Conservation (phyloP, 2,113 vertebrate species). For the Pelmatolapia mariae region DNA sequence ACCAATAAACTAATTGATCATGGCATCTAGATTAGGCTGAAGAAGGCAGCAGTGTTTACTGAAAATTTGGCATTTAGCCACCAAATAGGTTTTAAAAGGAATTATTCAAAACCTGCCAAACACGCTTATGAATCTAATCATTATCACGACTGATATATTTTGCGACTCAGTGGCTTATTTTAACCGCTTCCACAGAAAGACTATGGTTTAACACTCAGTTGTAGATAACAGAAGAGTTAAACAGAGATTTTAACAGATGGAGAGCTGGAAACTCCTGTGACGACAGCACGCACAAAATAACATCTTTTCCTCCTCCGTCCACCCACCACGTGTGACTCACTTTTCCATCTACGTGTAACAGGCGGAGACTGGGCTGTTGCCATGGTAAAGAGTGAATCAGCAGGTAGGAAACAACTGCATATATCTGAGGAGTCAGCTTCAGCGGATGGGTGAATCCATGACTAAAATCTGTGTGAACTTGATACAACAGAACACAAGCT, state of each 20-base stretch:
- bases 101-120: background rate
- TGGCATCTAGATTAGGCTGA: background rate
- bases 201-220: background rate
- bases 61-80: background rate
- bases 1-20: background rate
- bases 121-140: background rate
- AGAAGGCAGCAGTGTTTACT: background rate
- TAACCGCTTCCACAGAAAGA: background rate
- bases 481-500: background rate
- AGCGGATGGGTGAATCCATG: background rate
- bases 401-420: constrained; percentile 2
- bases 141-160: background rate
- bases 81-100: background rate
- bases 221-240: background rate
- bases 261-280: constrained; percentile 44
- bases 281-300: constrained; percentile 11
- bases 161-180: background rate
- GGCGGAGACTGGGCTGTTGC: constrained; percentile 27
- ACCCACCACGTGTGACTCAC: constrained; percentile 56
- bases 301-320: background rate
- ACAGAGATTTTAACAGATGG: background rate
- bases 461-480: background rate
- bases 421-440: background rate
- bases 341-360: background rate
- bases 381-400: constrained; percentile 54